A percentile compares a stretch with the other conserved stretches of the same genome.
Evolutionary conservation across 1,140 invertebrate genomes (phyloP).

Genomic region (Danaus plexippus): DNA sequence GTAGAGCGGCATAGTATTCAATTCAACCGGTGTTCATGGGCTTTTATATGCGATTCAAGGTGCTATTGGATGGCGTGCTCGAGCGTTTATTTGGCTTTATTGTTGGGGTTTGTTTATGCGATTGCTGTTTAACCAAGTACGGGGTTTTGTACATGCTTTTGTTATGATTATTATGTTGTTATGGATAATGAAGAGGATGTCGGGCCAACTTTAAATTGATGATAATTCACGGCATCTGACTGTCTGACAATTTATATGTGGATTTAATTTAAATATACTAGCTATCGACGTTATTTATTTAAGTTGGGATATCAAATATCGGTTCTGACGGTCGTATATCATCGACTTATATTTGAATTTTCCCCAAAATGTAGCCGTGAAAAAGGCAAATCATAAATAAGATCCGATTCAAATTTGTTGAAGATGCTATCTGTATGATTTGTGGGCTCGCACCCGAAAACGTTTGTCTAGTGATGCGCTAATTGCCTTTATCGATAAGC

Average conservation of each 20-base stretch:
- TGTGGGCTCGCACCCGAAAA: constrained; percentile 68
- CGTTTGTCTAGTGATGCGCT: constrained; percentile 66
- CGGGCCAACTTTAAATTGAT: constrained; percentile 36
- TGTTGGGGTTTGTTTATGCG: constrained; percentile 72
- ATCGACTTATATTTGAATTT: constrained; percentile 66
- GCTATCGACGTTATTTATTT: background rate
- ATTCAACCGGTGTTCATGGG: constrained; percentile 66
- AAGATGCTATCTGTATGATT: constrained; percentile 73
- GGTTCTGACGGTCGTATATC: constrained; percentile 59
- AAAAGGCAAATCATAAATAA: constrained; percentile 72
- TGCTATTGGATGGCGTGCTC: constrained; percentile 71
- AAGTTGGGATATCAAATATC: constrained; percentile 24
- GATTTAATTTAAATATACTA: background rate
- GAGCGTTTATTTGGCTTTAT: constrained; percentile 71
- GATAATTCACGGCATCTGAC: background rate
- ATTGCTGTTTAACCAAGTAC: constrained; percentile 70
- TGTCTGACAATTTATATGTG: background rate
- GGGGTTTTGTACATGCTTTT: constrained; percentile 64
- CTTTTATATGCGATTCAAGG: constrained; percentile 71
- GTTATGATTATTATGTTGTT: constrained; percentile 70
- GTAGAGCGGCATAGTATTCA: constrained; percentile 60
- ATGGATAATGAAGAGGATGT: constrained; percentile 49
- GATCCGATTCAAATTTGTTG: constrained; percentile 74
- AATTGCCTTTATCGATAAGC: constrained; percentile 62
- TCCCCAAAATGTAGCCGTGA: constrained; percentile 68